A percentile compares a stretch with the other conserved stretches of the same genome.
phyloP scores from a whole-genome alignment of 2,797 vertebrate genomes.

The Merluccius polli region DNA sequence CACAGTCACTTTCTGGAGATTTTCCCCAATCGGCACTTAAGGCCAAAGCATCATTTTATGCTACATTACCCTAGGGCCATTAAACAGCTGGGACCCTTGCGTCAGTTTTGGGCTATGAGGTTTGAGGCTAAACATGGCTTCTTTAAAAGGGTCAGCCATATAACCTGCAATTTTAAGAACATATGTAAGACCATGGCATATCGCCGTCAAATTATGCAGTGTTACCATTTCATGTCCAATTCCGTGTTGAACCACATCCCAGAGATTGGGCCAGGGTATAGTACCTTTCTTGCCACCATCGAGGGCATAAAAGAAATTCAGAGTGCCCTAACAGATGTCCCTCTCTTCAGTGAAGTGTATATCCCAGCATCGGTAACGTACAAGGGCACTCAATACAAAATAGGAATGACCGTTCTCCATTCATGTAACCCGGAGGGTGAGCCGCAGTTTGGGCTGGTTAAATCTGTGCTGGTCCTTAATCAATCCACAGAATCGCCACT shows the following conservation, averaged over 20 bases:
- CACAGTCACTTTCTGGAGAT: neutral
- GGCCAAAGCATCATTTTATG: neutral
- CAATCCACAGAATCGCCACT: conserved; percentile 12
- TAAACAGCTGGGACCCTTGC: conserved; percentile 7
- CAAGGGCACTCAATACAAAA: conserved; percentile 10
- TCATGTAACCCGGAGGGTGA: neutral
- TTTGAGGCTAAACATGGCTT: no score
- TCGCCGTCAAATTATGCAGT: conserved; percentile 18
- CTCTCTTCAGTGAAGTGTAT: neutral
- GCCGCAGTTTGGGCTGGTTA: conserved; percentile 14
- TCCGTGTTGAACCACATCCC: conserved; percentile 9
- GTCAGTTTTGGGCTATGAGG: conserved; percentile 18
- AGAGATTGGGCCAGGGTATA: conserved; percentile 10
- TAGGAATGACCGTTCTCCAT: conserved; percentile 17
- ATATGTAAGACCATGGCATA: conserved; percentile 22
- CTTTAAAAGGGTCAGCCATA: conserved; percentile 20
- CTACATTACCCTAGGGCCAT: conserved; percentile 12
- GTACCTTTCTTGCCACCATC: neutral
- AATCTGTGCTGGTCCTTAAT: conserved; percentile 9
- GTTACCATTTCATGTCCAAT: conserved; percentile 11
- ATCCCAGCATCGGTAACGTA: neutral
- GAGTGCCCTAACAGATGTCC: neutral
- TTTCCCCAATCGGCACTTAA: neutral
- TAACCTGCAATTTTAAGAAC: conserved; percentile 26
- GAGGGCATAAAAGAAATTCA: neutral